phyloP scores from a whole-genome alignment of 2,888 invertebrate species.

The Watsonalla cultraria region DNA sequence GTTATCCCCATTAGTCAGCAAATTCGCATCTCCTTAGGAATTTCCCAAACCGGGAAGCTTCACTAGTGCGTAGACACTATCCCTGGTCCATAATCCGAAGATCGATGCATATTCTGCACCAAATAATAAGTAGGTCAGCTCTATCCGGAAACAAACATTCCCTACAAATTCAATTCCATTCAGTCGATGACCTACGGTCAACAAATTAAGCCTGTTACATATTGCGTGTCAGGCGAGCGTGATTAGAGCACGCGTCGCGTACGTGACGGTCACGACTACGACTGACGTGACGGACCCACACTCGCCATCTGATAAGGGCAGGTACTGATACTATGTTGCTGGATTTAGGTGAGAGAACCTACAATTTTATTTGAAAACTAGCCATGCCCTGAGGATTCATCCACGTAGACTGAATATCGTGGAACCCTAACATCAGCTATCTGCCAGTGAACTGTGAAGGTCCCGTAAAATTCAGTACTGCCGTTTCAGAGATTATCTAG shows the following conservation, averaged over 20 bases:
- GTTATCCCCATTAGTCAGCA: too few species aligned
- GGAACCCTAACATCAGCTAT: too few species aligned
- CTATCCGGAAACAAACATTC: not conserved
- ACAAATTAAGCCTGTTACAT: slow-evolving; percentile 40
- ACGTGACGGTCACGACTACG: slow-evolving; percentile 52
- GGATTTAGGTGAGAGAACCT: not conserved
- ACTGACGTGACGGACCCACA: slow-evolving; percentile 42
- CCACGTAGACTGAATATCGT: too few species aligned
- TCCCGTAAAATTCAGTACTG: too few species aligned
- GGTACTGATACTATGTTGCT: not conserved
- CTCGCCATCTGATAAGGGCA: slow-evolving; percentile 18
- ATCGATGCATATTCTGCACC: too few species aligned
- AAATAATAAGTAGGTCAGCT: not conserved
- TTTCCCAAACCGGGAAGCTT: too few species aligned
- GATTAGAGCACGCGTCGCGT: slow-evolving; percentile 52
- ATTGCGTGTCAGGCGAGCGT: slow-evolving; percentile 42
- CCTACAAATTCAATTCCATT: slow-evolving; percentile 8
- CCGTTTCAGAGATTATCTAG: too few species aligned
- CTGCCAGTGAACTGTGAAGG: too few species aligned
- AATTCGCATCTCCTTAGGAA: too few species aligned
- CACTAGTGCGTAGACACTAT: too few species aligned
- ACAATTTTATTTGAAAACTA: not conserved
- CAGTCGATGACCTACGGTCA: slow-evolving; percentile 29
- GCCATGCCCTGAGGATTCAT: too few species aligned
- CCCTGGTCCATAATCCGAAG: too few species aligned